A percentile compares a stretch with the other conserved stretches of the same genome.
These are phyloP conservation scores for Azorinus chamasolen DNA, from an alignment of 2,888 invertebrate species.

Conservation along the genomic window DNA sequence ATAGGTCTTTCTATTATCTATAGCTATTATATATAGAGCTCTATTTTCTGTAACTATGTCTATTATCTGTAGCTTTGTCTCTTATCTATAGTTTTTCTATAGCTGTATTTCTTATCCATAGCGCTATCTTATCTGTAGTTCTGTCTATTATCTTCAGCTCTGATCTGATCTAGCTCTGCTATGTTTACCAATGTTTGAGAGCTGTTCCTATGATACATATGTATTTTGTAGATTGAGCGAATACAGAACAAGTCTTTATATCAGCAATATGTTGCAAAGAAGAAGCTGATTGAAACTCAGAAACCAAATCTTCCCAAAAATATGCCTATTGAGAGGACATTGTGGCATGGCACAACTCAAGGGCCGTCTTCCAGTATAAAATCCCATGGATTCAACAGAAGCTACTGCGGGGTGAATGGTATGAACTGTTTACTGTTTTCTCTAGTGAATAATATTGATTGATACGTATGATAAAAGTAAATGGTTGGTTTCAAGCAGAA, in stretches of 20 bases:
- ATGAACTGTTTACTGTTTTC: not conserved
- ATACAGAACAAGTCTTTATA: slow-evolving; percentile 23
- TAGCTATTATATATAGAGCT: no score
- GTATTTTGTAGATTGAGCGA: slow-evolving; percentile 21
- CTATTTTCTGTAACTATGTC: no score
- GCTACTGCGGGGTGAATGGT: slow-evolving; percentile 27
- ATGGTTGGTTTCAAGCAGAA: no score
- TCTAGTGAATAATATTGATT: not conserved
- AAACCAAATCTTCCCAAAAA: slow-evolving; percentile 5
- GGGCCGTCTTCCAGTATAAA: slow-evolving; percentile 4
- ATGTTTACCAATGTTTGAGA: no score
- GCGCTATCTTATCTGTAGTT: no score
- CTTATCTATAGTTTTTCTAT: no score
- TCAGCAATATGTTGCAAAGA: slow-evolving; percentile 20
- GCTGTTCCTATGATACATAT: no score
- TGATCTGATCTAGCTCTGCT: no score
- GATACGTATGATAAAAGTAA: not conserved
- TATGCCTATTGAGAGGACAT: slow-evolving; percentile 13
- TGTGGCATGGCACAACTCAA: slow-evolving; percentile 21
- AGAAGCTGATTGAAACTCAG: slow-evolving; percentile 5
- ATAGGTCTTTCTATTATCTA: no score
- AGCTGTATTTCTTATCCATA: no score
- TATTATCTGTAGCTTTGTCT: no score
- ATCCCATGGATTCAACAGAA: slow-evolving; percentile 26
- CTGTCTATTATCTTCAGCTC: no score